phyloP scores from a whole-genome alignment of 2,888 invertebrate genomes.

The Leucophora obtusa region DNA sequence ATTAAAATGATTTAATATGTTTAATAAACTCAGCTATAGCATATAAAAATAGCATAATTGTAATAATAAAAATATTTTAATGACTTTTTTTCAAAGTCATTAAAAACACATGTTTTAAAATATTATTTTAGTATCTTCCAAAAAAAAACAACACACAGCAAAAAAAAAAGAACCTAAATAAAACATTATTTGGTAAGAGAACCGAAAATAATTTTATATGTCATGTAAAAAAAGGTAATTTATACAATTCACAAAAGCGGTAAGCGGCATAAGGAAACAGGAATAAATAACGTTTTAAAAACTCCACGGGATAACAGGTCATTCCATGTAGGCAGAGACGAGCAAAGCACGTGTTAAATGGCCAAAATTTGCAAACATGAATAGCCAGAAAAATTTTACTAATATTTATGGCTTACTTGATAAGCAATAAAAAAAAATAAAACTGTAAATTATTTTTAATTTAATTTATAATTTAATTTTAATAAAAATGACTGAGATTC shows the following conservation, averaged over 20 bases:
- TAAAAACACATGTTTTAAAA: slow-evolving; percentile 20
- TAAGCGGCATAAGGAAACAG: neutral
- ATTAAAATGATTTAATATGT: no score
- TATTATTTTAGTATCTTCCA: slow-evolving; percentile 7
- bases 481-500: neutral
- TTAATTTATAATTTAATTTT: neutral
- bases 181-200: neutral
- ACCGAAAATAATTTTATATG: neutral
- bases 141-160: neutral
- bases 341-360: slow-evolving; percentile 47
- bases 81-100: slow-evolving; percentile 15
- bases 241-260: neutral
- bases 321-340: slow-evolving; percentile 6
- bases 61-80: neutral
- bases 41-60: neutral
- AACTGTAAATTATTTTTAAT: slow-evolving; percentile 37
- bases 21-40: neutral
- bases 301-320: slow-evolving; percentile 39
- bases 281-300: neutral
- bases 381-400: slow-evolving; percentile 14
- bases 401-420: slow-evolving; percentile 52
- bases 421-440: slow-evolving; percentile 37
- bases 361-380: slow-evolving; percentile 26
- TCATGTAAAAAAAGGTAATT: neutral
- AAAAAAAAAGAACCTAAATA: neutral